phyloP scores from a whole-genome alignment of 2,888 invertebrate species.

The Lasioglossum pauxillum region DNA sequence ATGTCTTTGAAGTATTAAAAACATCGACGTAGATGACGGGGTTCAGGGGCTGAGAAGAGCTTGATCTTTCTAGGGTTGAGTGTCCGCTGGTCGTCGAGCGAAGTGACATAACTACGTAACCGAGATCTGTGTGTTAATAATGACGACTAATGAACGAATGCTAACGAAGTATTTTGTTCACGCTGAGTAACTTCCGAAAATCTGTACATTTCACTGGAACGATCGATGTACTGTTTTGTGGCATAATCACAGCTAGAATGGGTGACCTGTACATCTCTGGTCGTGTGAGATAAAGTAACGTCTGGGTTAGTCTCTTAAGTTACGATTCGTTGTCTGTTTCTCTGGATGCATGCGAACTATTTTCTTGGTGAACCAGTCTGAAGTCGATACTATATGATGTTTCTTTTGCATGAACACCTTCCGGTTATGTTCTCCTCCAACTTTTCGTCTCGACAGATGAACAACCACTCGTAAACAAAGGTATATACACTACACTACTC shows the following conservation, averaged over 20 bases:
- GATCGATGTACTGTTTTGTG: slow-evolving; percentile 2
- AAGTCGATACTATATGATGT: slow-evolving; percentile 78
- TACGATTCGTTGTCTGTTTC: slow-evolving; percentile 39
- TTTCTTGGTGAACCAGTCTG: slow-evolving; percentile 35
- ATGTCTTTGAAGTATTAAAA: no score
- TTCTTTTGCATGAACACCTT: slow-evolving; percentile 83
- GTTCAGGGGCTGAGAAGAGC: background rate
- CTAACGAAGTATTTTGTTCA: slow-evolving; percentile 40
- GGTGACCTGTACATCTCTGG: background rate
- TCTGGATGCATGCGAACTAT: slow-evolving; percentile 39
- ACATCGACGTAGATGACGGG: no score
- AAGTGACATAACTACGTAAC: background rate
- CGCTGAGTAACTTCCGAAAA: background rate
- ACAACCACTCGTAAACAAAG: slow-evolving; percentile 81
- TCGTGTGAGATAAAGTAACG: slow-evolving; percentile 7
- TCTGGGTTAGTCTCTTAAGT: slow-evolving; percentile 40
- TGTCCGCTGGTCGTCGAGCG: background rate
- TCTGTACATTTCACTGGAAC: slow-evolving; percentile 8
- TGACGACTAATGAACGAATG: slow-evolving; percentile 28
- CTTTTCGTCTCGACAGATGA: slow-evolving; percentile 82
- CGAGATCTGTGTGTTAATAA: slow-evolving; percentile 7
- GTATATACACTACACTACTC: slow-evolving; percentile 78
- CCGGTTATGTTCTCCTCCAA: slow-evolving; percentile 79
- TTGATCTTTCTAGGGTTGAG: background rate
- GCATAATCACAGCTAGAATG: background rate